Percentiles rank a stretch among this genome's conserved stretches.
These are phyloP conservation scores for Leptinotarsa undecemlineata DNA, from an alignment of 1,140 invertebrate species.

Conservation along the genomic window DNA sequence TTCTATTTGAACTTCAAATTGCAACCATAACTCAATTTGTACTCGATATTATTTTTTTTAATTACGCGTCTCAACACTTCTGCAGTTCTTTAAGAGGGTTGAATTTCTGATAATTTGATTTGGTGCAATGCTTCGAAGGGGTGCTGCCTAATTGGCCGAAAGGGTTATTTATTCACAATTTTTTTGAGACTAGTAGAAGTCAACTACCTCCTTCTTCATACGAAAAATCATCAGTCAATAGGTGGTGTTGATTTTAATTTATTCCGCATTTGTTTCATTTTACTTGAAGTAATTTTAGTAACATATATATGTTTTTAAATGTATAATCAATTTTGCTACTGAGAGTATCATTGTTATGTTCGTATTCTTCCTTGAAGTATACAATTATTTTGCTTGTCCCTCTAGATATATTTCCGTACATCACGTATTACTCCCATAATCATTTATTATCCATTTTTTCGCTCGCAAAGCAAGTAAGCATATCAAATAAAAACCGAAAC, in stretches of 20 bases:
- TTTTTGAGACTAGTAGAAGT: neutral
- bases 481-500: slow-evolving; percentile 3
- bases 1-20: slow-evolving; percentile 44
- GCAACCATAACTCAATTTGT: slow-evolving; percentile 45
- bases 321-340: too few species aligned
- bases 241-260: too few species aligned
- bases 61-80: slow-evolving; percentile 41
- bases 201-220: too few species aligned
- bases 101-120: slow-evolving; percentile 43
- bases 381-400: too few species aligned
- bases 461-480: slow-evolving; percentile 3
- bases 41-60: slow-evolving; percentile 46
- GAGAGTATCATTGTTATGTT: too few species aligned
- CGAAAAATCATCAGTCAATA: too few species aligned
- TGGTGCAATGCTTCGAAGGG: slow-evolving; percentile 30
- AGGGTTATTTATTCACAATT: slow-evolving; percentile 35
- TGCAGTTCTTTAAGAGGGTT: slow-evolving; percentile 34
- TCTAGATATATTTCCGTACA: neutral
- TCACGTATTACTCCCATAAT: slow-evolving; percentile 18
- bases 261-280: too few species aligned
- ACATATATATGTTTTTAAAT: too few species aligned
- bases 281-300: too few species aligned
- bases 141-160: slow-evolving; percentile 35
- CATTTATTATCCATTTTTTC: slow-evolving; percentile 18
- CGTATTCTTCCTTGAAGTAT: neutral